Base-by-base conservation (phyloP, 2,113 vertebrate species). In the Coptodon rendalli region DNA sequence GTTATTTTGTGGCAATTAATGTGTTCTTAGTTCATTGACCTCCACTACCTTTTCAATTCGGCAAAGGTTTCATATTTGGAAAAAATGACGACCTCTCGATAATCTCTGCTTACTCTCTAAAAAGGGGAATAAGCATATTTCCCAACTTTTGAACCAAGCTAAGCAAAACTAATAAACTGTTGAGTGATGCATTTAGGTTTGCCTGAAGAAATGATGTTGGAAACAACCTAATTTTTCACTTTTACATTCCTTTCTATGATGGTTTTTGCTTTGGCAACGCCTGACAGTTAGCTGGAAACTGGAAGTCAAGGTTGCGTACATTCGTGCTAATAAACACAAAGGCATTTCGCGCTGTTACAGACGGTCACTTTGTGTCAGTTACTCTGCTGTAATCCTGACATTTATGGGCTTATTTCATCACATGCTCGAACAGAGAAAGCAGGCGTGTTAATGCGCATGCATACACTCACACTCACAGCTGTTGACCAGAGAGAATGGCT, bases 291-390 rank as follows among this genome's bases (percentile, higher is more conserved):
- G 4, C 54, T 48, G 38, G 52, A 85, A 94, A 91, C 57, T 92
- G 87, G 90, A 92, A 91, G 93, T 93, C 45, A 17, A 27, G n/a
- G 52, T 92, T 90, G 73, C 40, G 4, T 40, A 56, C n/a, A 5
- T 68, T 34, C 29, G 29, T 24, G 34, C 63, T 68, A 27, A 73
- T 36, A 48, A 14, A 71, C 82, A 81, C 88, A 78, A 82, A 91
- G 6, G 6, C 40, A 22, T 89, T 84, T 89, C 31, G 40, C 79
- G 59, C 9, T 3, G 5, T 14, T 34, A 19, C 17, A 38, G 24
- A 10, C 2, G 57, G 59, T 89, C 53, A n/a, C 76, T 80, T 24
- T 34, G 54, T 81, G 50, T 83, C 84, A 57, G 80, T 85, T 82
- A 63, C 9, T 12, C n/a, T 8, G 7, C 13, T 73, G 17, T 45